Evolutionary conservation across 2,888 invertebrate genomes (phyloP), one percentile per base, ranked within the genome.

Genomic region (Heliconius hortense): DNA sequence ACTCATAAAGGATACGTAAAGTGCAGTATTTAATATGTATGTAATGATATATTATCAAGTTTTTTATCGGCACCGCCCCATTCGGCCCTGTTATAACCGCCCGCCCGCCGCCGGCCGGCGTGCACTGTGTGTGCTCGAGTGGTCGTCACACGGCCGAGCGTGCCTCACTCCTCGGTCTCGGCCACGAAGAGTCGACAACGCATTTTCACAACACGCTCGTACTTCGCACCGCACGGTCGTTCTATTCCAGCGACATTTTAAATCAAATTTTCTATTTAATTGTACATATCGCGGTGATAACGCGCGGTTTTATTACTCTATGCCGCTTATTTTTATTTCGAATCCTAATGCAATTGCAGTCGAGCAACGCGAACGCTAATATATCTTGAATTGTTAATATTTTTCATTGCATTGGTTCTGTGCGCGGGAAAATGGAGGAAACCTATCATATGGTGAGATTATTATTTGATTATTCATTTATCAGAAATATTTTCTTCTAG

Each of bases 341-440:
- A 88, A 85, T 89, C 84, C 84, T 91, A 93, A 92, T 92, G 90
- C 92, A 91, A 93, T 92, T 92, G 91, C 92, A 92, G 83, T 90
- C 90, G 88, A 91, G 88, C 90, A 89, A 84, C 87, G 86, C 89
- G 87, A 87, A 86, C 88, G 83, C 84, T 89, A 88, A 88, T 90
- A 89, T 88, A 88, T 87, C 87, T 87, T 85, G 81, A 84, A 83
- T 85, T 85, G 86, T 88, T 78, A 88, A 86, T 85, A 85, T 81
- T 85, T 82, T 81, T 86, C 71, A 60, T 90, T 90, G 91, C 88
- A 87, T 90, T 88, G 85, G 86, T 89, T 89, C 86, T 88, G 77
- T 80, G 78, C 68, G 77, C 77, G 75, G 76, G 76, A 73, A 76
- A 72, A 80, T 75, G 70, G 59, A 75, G 68, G n/a, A 73, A 70